Conservation (phyloP, 2,113 vertebrate species). For the Thamnophis sirtalis region DNA sequence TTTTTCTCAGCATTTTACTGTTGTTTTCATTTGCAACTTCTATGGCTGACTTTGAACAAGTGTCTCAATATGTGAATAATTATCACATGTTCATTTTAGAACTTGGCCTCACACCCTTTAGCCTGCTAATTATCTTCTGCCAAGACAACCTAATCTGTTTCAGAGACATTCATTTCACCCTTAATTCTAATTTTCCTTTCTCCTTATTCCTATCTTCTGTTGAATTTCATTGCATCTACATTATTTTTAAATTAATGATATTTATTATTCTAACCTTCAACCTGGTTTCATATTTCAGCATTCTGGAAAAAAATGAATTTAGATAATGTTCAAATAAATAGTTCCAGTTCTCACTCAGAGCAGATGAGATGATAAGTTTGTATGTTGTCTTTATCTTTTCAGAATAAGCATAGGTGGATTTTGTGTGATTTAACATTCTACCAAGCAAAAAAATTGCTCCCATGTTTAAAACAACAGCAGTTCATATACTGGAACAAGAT, state of each 20-base stretch:
- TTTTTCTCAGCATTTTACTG: not conserved
- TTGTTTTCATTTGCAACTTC: constrained; percentile 1
- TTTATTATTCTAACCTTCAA: not conserved
- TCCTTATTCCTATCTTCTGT: constrained; percentile 31
- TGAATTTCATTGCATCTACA: constrained; percentile 31
- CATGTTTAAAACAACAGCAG: not conserved
- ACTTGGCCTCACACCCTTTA: constrained; percentile 19
- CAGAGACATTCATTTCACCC: constrained; percentile 5
- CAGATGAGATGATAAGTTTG: not conserved
- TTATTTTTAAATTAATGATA: not conserved
- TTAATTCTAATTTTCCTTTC: constrained; percentile 26
- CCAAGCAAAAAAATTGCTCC: not conserved
- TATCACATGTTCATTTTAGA: constrained; percentile 29
- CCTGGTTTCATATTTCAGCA: not conserved
- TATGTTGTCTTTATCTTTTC: not conserved
- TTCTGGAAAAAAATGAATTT: not conserved
- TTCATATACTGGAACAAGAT: not conserved
- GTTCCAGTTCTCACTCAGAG: not conserved
- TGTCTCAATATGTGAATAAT: constrained; percentile 25
- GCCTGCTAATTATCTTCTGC: constrained; percentile 43
- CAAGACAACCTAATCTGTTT: constrained; percentile 36
- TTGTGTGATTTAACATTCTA: not conserved
- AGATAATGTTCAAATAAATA: not conserved
- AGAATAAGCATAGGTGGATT: not conserved
- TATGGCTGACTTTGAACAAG: not conserved